Evolutionary conservation across 2,888 invertebrate genomes (phyloP).

Genomic region (Tigriopus californicus): DNA sequence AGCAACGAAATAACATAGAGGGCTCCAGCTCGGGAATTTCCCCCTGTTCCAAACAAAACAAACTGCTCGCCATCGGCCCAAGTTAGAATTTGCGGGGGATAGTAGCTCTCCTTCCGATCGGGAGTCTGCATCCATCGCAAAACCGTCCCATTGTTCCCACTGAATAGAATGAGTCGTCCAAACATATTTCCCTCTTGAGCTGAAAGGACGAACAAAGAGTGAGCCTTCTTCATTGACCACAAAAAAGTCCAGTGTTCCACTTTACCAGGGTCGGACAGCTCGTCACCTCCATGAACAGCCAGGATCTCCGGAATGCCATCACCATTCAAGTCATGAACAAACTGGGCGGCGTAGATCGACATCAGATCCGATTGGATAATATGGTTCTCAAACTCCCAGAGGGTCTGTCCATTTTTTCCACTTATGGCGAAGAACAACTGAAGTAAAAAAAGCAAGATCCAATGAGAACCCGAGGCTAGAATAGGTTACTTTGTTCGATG

Average conservation of each 20-base stretch:
- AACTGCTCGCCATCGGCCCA: constrained; percentile 40
- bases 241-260: constrained; percentile 16
- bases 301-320: constrained; percentile 50
- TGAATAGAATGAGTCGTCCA: constrained; percentile 47
- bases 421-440: constrained; percentile 39
- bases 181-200: constrained; percentile 30
- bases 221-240: too few relatives aligned
- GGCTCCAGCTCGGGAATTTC: constrained; percentile 48
- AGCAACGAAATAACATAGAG: constrained; percentile 43
- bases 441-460: constrained; percentile 2
- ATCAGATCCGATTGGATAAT: constrained; percentile 32
- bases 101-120: constrained; percentile 45
- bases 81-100: constrained; percentile 45
- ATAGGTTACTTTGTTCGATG: too few relatives aligned
- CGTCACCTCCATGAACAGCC: constrained; percentile 41
- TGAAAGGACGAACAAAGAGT: constrained; percentile 18
- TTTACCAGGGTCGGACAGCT: constrained; percentile 27
- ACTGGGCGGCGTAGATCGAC: constrained; percentile 46
- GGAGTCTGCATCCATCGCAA: constrained; percentile 43
- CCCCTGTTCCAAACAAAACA: constrained; percentile 51
- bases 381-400: constrained; percentile 40
- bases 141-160: constrained; percentile 45
- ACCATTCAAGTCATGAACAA: constrained; percentile 45
- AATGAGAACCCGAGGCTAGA: too few relatives aligned
- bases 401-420: constrained; percentile 41